These are phyloP conservation scores for Sabatieria punctata DNA, from an alignment of 2,888 invertebrate genomes.

Conservation along the genomic window DNA sequence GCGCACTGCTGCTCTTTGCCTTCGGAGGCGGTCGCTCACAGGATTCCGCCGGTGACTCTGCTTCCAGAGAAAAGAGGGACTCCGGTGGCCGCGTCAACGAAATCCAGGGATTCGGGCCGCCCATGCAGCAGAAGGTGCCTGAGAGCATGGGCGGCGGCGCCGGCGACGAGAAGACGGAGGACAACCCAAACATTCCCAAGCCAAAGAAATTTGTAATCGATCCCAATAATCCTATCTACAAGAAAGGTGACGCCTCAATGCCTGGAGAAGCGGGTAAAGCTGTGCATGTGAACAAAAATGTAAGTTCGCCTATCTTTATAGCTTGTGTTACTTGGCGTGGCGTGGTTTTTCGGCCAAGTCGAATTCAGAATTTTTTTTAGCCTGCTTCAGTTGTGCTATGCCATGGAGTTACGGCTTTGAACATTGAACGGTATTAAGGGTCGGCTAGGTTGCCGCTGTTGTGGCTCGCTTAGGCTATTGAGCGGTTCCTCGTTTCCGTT, in stretches of 20 bases:
- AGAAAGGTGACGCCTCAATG: conserved; percentile 22
- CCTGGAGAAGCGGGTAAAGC: conserved; percentile 27
- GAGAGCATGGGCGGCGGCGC: not conserved
- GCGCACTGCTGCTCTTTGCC: conserved; percentile 22
- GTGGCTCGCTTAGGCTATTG: no score
- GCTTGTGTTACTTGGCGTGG: not conserved
- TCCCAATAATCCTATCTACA: conserved; percentile 26
- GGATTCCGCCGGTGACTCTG: not conserved
- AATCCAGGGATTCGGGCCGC: conserved; percentile 11
- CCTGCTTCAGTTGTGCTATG: no score
- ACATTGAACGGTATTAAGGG: no score
- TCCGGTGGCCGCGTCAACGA: not conserved
- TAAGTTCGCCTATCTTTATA: conserved; percentile 10
- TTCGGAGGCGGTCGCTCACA: conserved; percentile 3
- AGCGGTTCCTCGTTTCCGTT: no score
- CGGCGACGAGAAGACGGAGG: conserved; percentile 9
- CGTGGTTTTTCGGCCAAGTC: not conserved
- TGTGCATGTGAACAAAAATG: conserved; percentile 27
- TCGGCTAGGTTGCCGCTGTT: no score
- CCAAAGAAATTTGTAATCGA: conserved; percentile 22
- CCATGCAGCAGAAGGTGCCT: not conserved
- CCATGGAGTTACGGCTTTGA: no score
- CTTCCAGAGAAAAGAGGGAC: not conserved
- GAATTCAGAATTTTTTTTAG: not conserved
- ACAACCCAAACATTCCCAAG: conserved; percentile 19